A percentile compares a stretch with the other conserved stretches of the same genome.
These are phyloP conservation scores for Pao palembangensis DNA, from an alignment of 2,113 vertebrate species.

Conservation along the genomic window DNA sequence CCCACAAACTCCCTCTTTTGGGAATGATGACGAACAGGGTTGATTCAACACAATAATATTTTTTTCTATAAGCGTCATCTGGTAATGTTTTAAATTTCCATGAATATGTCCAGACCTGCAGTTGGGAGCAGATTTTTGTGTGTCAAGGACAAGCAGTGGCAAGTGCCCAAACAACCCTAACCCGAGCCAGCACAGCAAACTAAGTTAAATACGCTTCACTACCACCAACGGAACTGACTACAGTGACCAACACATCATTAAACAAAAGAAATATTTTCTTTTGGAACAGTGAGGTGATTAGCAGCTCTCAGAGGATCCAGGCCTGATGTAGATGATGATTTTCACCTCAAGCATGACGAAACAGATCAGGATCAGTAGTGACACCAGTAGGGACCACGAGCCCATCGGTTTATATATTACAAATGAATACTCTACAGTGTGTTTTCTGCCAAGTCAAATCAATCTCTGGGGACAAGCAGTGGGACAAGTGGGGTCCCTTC, in stretches of 20 bases:
- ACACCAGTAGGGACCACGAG: background rate
- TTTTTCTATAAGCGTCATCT: constrained; percentile 45
- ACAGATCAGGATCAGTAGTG: constrained; percentile 1
- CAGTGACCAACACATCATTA: constrained; percentile 40
- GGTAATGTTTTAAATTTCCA: constrained; percentile 64
- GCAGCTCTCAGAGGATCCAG: constrained; percentile 23
- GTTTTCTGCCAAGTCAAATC: constrained; percentile 17
- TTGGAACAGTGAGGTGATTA: constrained; percentile 21
- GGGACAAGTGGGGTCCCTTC: constrained; percentile 3
- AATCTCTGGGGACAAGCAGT: background rate
- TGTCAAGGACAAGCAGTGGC: constrained; percentile 45
- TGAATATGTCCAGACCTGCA: constrained; percentile 54
- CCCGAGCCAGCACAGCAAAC: constrained; percentile 32
- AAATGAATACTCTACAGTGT: constrained; percentile 2
- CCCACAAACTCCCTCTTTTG: constrained; percentile 14
- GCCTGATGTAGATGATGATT: constrained; percentile 8
- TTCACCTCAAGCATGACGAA: background rate
- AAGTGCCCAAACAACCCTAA: constrained; percentile 41
- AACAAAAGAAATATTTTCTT: constrained; percentile 37
- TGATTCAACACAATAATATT: constrained; percentile 51
- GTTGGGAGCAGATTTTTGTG: constrained; percentile 36
- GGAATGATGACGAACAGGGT: constrained; percentile 11
- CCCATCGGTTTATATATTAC: constrained; percentile 21
- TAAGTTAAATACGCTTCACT: constrained; percentile 37
- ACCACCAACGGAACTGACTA: constrained; percentile 14